Conservation (phyloP, 2,888 invertebrate genomes). For the Sceliomorpha sp. region DNA sequence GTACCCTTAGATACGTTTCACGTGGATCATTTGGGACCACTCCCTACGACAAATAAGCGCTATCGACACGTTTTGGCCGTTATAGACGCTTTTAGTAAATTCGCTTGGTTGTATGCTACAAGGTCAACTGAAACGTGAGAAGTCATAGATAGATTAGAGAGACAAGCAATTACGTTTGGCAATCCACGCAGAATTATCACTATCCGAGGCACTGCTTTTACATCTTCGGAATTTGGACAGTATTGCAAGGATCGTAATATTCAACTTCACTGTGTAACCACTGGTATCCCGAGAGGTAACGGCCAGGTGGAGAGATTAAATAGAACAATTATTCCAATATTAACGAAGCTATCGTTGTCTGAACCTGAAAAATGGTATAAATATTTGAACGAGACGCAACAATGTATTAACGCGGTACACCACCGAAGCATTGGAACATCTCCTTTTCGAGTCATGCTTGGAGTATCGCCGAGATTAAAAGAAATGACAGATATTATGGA, state of each 20-base stretch:
- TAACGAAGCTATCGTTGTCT: conserved; percentile 11
- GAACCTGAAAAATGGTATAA: conserved; percentile 2
- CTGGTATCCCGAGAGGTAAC: conserved; percentile 66
- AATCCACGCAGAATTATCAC: conserved; percentile 72
- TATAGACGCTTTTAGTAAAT: conserved; percentile 1
- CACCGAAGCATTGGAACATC: too few relatives aligned
- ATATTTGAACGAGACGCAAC: not conserved
- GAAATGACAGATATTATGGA: too few relatives aligned
- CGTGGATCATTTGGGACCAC: too few relatives aligned
- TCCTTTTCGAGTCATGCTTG: too few relatives aligned
- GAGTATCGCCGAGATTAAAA: too few relatives aligned
- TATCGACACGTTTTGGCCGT: too few relatives aligned
- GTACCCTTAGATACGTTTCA: too few relatives aligned
- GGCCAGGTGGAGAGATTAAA: conserved; percentile 50
- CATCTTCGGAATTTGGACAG: conserved; percentile 2
- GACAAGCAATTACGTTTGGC: conserved; percentile 64
- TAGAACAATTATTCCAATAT: conserved; percentile 5
- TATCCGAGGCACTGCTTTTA: conserved; percentile 55
- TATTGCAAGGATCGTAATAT: conserved; percentile 11
- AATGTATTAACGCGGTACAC: too few relatives aligned
- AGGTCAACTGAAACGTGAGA: conserved; percentile 3
- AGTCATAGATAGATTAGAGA: conserved; percentile 12
- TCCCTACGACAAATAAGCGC: too few relatives aligned
- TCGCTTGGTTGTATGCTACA: not conserved
- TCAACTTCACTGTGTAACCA: conserved; percentile 1